Conservation (phyloP, 2,797 vertebrate genomes). For the Ptychobarbus kaznakovi region DNA sequence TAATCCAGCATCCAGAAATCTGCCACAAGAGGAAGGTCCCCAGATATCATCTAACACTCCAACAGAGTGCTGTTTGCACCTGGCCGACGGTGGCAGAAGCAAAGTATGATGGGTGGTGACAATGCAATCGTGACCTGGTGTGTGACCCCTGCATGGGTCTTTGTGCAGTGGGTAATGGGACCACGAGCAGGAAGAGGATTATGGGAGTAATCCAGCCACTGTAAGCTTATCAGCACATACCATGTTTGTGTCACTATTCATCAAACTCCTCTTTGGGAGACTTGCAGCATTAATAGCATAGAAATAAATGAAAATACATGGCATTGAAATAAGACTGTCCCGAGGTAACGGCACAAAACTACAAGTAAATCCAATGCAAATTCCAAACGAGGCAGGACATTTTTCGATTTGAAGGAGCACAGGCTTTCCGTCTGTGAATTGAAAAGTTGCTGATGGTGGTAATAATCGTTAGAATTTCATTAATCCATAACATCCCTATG, state of each 20-base stretch:
- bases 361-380: slow-evolving; percentile 53
- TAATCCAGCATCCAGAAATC: slow-evolving; percentile 20
- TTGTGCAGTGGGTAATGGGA: slow-evolving; percentile 53
- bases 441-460: slow-evolving; percentile 25
- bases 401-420: slow-evolving; percentile 30
- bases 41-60: slow-evolving; percentile 43
- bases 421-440: background rate
- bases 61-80: slow-evolving; percentile 22
- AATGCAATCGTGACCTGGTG: slow-evolving; percentile 28
- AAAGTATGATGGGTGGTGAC: slow-evolving; percentile 42
- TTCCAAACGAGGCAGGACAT: slow-evolving; percentile 38
- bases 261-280: slow-evolving; percentile 45
- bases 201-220: slow-evolving; percentile 57
- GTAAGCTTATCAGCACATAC: slow-evolving; percentile 61
- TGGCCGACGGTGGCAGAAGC: slow-evolving; percentile 29
- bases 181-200: slow-evolving; percentile 55
- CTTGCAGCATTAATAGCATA: slow-evolving; percentile 52
- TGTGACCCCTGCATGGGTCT: slow-evolving; percentile 49
- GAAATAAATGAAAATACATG: slow-evolving; percentile 48
- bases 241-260: slow-evolving; percentile 62
- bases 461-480: slow-evolving; percentile 8
- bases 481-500: slow-evolving; percentile 15
- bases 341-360: slow-evolving; percentile 38
- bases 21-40: slow-evolving; percentile 32
- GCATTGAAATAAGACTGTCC: slow-evolving; percentile 44